These are phyloP conservation scores for Anoplopoma fimbria DNA, from an alignment of 2,113 vertebrate species.

Conservation along the genomic window DNA sequence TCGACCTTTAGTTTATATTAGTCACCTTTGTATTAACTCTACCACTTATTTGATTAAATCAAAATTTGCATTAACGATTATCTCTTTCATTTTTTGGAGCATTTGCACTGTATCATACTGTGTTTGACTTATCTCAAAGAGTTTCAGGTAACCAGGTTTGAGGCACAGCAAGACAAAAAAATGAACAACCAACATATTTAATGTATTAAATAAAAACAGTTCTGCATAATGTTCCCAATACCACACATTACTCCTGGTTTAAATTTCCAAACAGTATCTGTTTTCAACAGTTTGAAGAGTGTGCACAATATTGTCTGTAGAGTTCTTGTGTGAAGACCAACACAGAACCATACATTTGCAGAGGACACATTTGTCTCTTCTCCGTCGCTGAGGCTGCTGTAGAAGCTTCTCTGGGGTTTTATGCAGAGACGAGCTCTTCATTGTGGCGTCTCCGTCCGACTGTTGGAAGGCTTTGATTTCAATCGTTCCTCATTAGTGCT, in stretches of 20 bases:
- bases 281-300: neutral
- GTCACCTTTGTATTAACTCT: neutral
- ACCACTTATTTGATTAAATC: neutral
- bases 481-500: conserved; percentile 68
- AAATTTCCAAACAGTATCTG: neutral
- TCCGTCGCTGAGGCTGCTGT: conserved; percentile 5
- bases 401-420: conserved; percentile 39
- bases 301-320: neutral
- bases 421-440: conserved; percentile 24
- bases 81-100: neutral
- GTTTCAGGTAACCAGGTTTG: neutral
- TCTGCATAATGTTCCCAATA: neutral
- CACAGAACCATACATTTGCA: neutral
- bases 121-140: neutral
- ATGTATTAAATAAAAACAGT: neutral
- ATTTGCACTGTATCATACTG: neutral
- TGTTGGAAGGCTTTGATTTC: conserved; percentile 62
- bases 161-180: neutral
- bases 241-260: neutral
- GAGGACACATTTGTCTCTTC: neutral
- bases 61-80: neutral
- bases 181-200: neutral
- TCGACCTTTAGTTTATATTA: neutral
- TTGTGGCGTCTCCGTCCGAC: conserved; percentile 30
- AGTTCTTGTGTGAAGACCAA: neutral